Evolutionary conservation across 1,140 invertebrate species (phyloP).

Genomic region (Drosophila baimaii): DNA sequence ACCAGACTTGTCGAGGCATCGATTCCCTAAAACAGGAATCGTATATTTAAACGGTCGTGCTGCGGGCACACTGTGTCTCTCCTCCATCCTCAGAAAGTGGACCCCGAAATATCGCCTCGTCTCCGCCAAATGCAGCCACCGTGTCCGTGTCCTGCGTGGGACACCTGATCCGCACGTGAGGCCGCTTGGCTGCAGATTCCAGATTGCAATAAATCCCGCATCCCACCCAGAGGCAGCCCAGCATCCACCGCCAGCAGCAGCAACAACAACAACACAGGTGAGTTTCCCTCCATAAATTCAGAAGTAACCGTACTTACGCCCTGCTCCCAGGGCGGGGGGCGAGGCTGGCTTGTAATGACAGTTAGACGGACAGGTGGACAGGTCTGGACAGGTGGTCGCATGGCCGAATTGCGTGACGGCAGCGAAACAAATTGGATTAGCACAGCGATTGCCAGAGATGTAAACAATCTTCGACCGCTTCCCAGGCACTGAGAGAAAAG

Average conservation of each 20-base stretch:
- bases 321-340: not conserved
- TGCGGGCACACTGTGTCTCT: not conserved
- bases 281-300: constrained; percentile 14
- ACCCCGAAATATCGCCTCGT: not conserved
- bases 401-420: constrained; percentile 36
- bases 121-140: constrained; percentile 22
- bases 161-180: constrained; percentile 19
- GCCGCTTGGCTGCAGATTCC: constrained; percentile 7
- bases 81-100: not conserved
- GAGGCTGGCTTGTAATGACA: not conserved
- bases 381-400: constrained; percentile 17
- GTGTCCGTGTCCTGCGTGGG: constrained; percentile 28
- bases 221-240: constrained; percentile 9
- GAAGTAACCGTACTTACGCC: not conserved
- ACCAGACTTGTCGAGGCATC: too few relatives aligned
- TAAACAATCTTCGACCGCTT: constrained; percentile 29
- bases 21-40: too few relatives aligned
- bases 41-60: constrained; percentile 13
- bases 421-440: constrained; percentile 44
- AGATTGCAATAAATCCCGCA: not conserved
- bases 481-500: constrained; percentile 13
- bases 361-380: constrained; percentile 9
- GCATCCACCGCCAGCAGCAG: not conserved
- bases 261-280: constrained; percentile 10
- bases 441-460: constrained; percentile 24